Evolutionary conservation across 2,888 invertebrate species (phyloP).

Genomic region (Cataglyphis cursor): DNA sequence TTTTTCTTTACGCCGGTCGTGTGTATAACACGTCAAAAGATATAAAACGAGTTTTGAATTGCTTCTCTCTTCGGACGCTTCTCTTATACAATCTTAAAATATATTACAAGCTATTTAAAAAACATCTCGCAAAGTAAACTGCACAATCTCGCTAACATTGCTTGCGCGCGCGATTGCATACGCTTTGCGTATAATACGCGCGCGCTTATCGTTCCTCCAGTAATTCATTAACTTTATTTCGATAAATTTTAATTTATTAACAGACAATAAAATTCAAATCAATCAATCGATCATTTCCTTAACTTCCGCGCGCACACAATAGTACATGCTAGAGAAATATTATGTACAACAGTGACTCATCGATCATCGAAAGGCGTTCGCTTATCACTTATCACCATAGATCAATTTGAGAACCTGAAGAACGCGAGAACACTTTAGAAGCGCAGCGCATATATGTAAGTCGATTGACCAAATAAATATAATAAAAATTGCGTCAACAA

Average conservation of each 20-base stretch:
- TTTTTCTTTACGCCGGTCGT: neutral
- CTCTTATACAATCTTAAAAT: conserved; percentile 25
- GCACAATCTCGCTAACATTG: conserved; percentile 21
- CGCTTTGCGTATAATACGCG: neutral
- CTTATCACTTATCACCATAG: conserved; percentile 30
- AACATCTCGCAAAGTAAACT: conserved; percentile 39
- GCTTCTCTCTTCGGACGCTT: conserved; percentile 30
- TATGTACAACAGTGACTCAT: conserved; percentile 29
- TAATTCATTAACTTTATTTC: conserved; percentile 33
- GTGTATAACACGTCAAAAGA: conserved; percentile 28
- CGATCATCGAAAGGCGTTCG: conserved; percentile 36
- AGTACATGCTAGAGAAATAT: conserved; percentile 30
- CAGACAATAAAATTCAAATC: conserved; percentile 37
- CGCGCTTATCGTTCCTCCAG: neutral
- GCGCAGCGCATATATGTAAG: neutral
- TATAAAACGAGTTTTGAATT: conserved; percentile 37
- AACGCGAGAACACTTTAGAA: conserved; percentile 4
- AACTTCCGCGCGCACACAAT: neutral
- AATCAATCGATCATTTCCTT: conserved; percentile 13
- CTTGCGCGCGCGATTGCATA: conserved; percentile 1
- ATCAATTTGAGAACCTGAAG: conserved; percentile 16
- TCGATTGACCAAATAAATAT: neutral
- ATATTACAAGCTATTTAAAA: conserved; percentile 39
- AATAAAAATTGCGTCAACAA: neutral
- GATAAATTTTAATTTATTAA: conserved; percentile 41